Percentiles rank a stretch among this genome's conserved stretches.
phyloP scores from a whole-genome alignment of 2,888 invertebrate genomes.

The Aleiodes leptofemur region DNA sequence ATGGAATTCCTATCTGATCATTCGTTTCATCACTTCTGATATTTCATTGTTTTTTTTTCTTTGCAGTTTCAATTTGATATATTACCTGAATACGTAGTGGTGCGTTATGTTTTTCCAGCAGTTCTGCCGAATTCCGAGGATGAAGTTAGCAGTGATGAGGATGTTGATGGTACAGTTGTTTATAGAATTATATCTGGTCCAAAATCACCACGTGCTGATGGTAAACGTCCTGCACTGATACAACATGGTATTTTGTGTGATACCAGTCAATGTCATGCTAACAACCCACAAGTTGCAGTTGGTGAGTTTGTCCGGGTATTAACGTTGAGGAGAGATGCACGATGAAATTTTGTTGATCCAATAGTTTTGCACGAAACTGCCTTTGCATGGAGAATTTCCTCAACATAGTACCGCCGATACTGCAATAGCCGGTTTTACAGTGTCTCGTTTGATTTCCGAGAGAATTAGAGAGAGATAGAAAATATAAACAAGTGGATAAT shows the following conservation, averaged over 20 bases:
- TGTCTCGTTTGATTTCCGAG: no score
- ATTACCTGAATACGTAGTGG: constrained; percentile 63
- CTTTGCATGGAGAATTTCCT: neutral
- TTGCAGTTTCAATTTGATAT: constrained; percentile 62
- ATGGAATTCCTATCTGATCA: no score
- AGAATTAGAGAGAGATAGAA: no score
- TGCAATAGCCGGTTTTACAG: no score
- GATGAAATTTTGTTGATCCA: neutral
- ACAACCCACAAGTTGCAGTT: constrained; percentile 63
- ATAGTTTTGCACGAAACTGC: neutral
- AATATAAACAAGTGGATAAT: no score
- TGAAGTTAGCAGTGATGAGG: constrained; percentile 45
- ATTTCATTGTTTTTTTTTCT: neutral
- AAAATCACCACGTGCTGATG: constrained; percentile 59
- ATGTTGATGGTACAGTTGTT: constrained; percentile 54
- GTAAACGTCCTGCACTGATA: constrained; percentile 62
- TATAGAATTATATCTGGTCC: constrained; percentile 64
- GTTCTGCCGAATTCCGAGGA: constrained; percentile 53
- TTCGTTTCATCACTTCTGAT: no score
- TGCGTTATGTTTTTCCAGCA: constrained; percentile 62
- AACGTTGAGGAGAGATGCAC: neutral
- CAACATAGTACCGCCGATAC: no score
- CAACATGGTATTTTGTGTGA: constrained; percentile 66
- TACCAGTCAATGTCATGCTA: constrained; percentile 60
- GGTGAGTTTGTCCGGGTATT: constrained; percentile 22